Evolutionary conservation across 2,113 vertebrate species (phyloP).

Genomic region (Halcyon malimbica): DNA sequence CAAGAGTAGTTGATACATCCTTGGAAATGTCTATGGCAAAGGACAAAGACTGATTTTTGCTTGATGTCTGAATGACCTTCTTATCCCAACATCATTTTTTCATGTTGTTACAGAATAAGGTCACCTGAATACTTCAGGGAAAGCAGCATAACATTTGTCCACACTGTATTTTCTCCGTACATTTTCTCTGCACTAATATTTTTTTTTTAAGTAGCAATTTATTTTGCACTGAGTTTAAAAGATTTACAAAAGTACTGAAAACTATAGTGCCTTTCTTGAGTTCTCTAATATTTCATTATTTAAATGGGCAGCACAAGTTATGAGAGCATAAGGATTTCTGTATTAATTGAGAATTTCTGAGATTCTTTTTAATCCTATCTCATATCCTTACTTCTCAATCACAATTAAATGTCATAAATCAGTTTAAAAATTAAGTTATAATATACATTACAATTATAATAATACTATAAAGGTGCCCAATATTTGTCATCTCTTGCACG

Average conservation of each 20-base stretch:
- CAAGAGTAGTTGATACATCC: neutral
- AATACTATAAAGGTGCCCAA: neutral
- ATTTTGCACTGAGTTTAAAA: neutral
- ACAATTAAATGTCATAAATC: neutral
- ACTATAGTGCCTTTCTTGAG: neutral
- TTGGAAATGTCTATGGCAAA: neutral
- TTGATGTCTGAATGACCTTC: constrained; percentile 24
- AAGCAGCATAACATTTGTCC: neutral
- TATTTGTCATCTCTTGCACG: neutral
- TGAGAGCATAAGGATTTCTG: neutral
- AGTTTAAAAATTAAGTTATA: neutral
- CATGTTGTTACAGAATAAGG: constrained; percentile 4
- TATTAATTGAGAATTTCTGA: neutral
- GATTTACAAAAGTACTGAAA: neutral
- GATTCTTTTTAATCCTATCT: neutral
- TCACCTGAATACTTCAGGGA: constrained; percentile 15
- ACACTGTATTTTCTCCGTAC: neutral
- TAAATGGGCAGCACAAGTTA: neutral
- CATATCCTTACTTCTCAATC: neutral
- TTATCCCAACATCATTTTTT: constrained; percentile 5
- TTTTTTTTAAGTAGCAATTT: neutral
- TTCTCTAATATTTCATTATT: neutral
- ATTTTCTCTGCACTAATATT: neutral
- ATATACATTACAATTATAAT: neutral
- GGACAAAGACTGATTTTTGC: neutral